Evolutionary conservation across 2,113 vertebrate species (phyloP).

Genomic region (Gambusia affinis): DNA sequence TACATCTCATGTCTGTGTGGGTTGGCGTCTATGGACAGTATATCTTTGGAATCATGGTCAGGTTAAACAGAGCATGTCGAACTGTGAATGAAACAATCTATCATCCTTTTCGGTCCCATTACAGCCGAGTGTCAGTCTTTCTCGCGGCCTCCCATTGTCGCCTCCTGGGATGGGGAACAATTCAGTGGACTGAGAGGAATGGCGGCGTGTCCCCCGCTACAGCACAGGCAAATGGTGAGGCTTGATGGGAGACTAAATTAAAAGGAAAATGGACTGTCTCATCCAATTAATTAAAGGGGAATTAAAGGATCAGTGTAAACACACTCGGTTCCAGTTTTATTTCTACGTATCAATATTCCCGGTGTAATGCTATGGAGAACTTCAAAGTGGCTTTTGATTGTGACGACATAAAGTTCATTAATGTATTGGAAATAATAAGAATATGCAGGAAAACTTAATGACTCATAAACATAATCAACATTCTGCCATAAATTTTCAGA

Average conservation of each 20-base stretch:
- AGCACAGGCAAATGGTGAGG: background rate
- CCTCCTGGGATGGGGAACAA: slow-evolving; percentile 43
- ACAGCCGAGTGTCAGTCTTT: slow-evolving; percentile 54
- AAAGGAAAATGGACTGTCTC: background rate
- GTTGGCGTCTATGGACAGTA: slow-evolving; percentile 30
- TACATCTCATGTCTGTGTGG: slow-evolving; percentile 12
- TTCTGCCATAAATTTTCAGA: no score
- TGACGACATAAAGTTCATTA: no score
- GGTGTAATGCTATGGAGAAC: background rate
- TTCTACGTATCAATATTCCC: background rate
- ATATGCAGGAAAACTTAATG: no score
- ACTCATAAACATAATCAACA: no score
- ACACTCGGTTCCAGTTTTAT: background rate
- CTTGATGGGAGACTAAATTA: background rate
- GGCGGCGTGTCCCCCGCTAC: slow-evolving; percentile 4
- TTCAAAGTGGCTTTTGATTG: background rate
- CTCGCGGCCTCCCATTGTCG: slow-evolving; percentile 41
- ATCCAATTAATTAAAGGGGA: slow-evolving; percentile 1
- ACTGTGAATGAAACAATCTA: slow-evolving; percentile 62
- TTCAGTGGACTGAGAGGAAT: slow-evolving; percentile 14
- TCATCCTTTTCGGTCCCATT: slow-evolving; percentile 66
- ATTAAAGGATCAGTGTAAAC: background rate
- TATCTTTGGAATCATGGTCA: slow-evolving; percentile 45
- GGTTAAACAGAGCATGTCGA: slow-evolving; percentile 62
- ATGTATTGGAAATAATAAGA: no score